These are phyloP conservation scores for Mormyrops attenuatus DNA, from an alignment of 2,797 vertebrate species.

Conservation along the genomic window DNA sequence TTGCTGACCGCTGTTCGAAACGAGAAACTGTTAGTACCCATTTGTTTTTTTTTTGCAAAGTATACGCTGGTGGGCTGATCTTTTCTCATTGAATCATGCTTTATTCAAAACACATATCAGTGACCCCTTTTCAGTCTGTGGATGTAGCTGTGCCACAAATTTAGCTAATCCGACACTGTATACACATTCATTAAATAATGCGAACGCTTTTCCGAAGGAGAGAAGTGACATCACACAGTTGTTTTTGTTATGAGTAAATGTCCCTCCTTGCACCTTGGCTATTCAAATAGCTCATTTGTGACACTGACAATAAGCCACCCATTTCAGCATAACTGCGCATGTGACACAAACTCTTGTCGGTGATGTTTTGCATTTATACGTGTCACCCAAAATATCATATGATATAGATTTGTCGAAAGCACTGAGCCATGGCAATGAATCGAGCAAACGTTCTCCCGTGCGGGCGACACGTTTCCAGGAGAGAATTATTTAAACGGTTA, in stretches of 20 bases:
- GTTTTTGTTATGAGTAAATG: background rate
- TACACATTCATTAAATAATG: background rate
- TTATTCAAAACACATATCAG: background rate
- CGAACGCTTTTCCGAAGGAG: background rate
- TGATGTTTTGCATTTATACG: background rate
- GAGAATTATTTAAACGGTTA: background rate
- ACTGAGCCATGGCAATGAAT: background rate
- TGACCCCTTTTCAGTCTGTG: background rate
- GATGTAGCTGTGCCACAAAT: background rate
- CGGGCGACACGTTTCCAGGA: background rate
- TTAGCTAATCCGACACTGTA: background rate
- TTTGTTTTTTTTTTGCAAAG: background rate
- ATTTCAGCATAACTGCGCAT: background rate
- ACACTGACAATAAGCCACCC: background rate
- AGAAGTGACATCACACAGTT: background rate
- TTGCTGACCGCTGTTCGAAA: conserved; percentile 77
- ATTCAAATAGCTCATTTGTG: background rate
- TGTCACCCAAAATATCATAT: background rate
- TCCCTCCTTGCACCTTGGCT: background rate
- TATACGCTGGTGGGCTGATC: background rate
- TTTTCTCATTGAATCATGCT: background rate
- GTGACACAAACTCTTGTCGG: background rate
- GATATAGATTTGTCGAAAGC: background rate
- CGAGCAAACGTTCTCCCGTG: background rate
- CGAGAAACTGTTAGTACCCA: conserved; percentile 17